Evolutionary conservation across 2,113 vertebrate genomes (phyloP), one percentile per base, ranked within the genome.

Genomic region (Bos indicus): DNA sequence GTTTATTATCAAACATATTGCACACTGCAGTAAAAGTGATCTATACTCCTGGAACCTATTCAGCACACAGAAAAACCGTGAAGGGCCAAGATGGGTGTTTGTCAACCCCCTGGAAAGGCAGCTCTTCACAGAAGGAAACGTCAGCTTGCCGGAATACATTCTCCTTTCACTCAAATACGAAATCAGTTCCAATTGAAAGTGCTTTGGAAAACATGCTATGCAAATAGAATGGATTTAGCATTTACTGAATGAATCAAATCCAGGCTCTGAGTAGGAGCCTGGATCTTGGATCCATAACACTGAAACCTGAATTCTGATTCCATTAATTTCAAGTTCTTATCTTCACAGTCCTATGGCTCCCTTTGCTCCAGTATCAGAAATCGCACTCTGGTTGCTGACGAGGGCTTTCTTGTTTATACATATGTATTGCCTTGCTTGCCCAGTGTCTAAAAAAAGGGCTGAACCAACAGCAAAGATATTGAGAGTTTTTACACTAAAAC

Each of bases 151-250:
- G 64, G 97, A 97, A 97, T 94, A 17, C 7, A 80, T 95, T 95
- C 92, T 96, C 98, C 96, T 91, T 85, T 48, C 57, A n/a, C 71
- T 94, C 93, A 96, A 95, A 96, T 96, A 95, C 57, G 96, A 98
- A 98, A 98, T 97, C 95, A 97, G 71, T 96, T 96, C 97, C 88
- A 98, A 98, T 40, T 87, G 89, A 98, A 98, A 98, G 96, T 77
- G 67, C 87, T 98, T 97, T 80, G 81, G 88, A 96, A 87, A 96
- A 93, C 87, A 88, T 84, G 64, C 97, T 91, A 97, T 95, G 96
- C 83, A 98, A 88, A 97, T 97, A 90, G 96, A 98, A 97, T 95
- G 92, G 91, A 94, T 97, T 98, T 98, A 96, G 30, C 51, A 97
- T 98, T 84, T 97, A 95, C 54, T 28, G 74, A 95, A 96, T 96